These are phyloP conservation scores for Papilio polyxenes DNA, from an alignment of 1,140 invertebrate species.

Conservation along the genomic window DNA sequence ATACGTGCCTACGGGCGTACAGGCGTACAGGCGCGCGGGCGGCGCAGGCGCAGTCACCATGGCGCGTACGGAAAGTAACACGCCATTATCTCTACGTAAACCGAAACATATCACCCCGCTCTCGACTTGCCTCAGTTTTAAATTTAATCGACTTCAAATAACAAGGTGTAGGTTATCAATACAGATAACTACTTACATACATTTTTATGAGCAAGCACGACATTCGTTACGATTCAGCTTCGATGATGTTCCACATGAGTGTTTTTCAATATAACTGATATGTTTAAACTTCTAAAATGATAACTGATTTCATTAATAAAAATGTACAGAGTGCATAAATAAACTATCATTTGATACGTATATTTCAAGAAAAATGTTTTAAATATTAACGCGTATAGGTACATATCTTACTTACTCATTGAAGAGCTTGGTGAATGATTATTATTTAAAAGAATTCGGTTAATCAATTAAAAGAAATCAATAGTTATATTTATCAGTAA, in stretches of 20 bases:
- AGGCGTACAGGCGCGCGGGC: conserved; percentile 14
- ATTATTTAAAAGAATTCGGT: background rate
- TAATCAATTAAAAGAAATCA: too few species aligned
- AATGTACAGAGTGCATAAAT: background rate
- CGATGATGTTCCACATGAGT: background rate
- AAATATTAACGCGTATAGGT: background rate
- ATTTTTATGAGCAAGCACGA: background rate
- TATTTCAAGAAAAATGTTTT: background rate
- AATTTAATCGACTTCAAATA: conserved; percentile 30
- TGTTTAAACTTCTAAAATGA: background rate
- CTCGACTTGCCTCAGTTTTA: conserved; percentile 46
- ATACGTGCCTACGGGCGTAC: conserved; percentile 47
- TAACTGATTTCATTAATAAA: background rate
- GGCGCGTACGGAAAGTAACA: conserved; percentile 40
- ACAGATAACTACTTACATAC: background rate
- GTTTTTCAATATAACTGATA: background rate
- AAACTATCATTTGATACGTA: too few species aligned
- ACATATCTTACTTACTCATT: background rate
- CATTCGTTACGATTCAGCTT: background rate
- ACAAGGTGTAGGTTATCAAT: conserved; percentile 19
- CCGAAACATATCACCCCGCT: conserved; percentile 54
- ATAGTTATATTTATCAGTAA: background rate
- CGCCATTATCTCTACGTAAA: conserved; percentile 58
- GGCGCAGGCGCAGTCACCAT: conserved; percentile 35
- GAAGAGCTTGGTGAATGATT: background rate